Evolutionary conservation across 2,113 vertebrate species (phyloP), one percentile per base, ranked within the genome.

Genomic region (Amblyopsis rosae): DNA sequence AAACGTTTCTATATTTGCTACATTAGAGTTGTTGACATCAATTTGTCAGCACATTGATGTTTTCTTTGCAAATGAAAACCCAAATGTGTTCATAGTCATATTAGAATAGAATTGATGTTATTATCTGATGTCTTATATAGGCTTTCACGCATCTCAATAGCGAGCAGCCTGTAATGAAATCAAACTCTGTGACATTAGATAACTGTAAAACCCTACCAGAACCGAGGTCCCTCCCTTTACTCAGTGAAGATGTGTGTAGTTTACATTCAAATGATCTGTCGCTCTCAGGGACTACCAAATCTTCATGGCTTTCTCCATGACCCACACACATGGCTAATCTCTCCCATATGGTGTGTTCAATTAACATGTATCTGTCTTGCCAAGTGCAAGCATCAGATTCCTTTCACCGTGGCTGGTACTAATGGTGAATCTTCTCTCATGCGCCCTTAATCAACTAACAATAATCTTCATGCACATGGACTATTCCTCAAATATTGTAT

Each of bases 391-490:
- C 67, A 59, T 67, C 82, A 89, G 78, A 61, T 82, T 85, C 76
- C 79, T 73, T 87, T 76, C 76, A 85, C 90, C 85, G 81, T 76
- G 78, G 75, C 68, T 79, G 77, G 90, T 92, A 92, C 94, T 92
- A 88, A 92, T 91, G 88, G 81, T 87, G 89, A 92, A 93, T 81
- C 82, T 69, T 64, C 68, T 69, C 65, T 53, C 51, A 50, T 75
- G 80, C 90, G 76, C 86, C 85, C 81, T 89, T 86, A 86, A 93
- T 91, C 91, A 92, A 90, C 84, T 83, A 81, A 77, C 75, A 88
- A 81, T 95, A 94, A 95, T 94, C 93, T 91, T 90, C 93, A 91
- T 86, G 72, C 92, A 91, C 88, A 87, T 88, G 88, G 89, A 92
- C 90, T 88, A 91, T 92, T 91, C 80, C 73, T 76, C 78, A 80